Base-by-base conservation (phyloP, 2,797 vertebrate genomes). In the Luscinia megarhynchos region DNA sequence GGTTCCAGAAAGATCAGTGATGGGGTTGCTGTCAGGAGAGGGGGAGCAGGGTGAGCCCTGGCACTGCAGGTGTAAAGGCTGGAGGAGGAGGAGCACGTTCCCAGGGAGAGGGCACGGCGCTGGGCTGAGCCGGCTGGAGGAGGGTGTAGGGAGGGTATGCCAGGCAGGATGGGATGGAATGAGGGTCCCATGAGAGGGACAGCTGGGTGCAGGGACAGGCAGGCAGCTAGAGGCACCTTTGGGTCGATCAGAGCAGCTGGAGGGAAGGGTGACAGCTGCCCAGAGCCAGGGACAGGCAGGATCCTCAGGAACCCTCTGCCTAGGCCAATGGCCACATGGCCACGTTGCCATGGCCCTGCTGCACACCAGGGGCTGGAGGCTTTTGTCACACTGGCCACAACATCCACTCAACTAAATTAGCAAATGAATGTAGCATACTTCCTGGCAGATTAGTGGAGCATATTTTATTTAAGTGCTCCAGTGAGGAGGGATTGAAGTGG, bases 141-240 rank as follows among this genome's bases (percentile, higher is more conserved):
- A 24, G 22, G 51, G 34, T 0, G 0, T 21, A 2, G 2, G 19
- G 32, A 30, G 22, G 11, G 12, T 15, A 2, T 3, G 27, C 6
- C 40, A 48, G 36, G 63, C 2, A 3, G 45, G 23, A 6, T 29
- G 51, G 26, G 29, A 20, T 15, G 7, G 18, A 26, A 14, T 4
- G 32, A 38, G 15, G 13, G 8, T 41, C 13, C 34, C 34, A 21
- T 11, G 11, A 7, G 45, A 43, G 67, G 45, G 8, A 27, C 21
- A 50, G 53, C 20, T 15, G 45, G 18, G 18, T 74, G 53, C 70
- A 54, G 1, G 3, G 27, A 13, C 53, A 67, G 45, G 55, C 45
- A 41, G 48, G 34, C 3, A 43, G 34, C 38, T 12, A 8, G 46
- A 32, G 61, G 21, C 61, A 40, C 62, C 20, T 69, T 20, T 51